Evolutionary conservation across 2,113 vertebrate genomes (phyloP).

Genomic region (Chionodraco myersi): DNA sequence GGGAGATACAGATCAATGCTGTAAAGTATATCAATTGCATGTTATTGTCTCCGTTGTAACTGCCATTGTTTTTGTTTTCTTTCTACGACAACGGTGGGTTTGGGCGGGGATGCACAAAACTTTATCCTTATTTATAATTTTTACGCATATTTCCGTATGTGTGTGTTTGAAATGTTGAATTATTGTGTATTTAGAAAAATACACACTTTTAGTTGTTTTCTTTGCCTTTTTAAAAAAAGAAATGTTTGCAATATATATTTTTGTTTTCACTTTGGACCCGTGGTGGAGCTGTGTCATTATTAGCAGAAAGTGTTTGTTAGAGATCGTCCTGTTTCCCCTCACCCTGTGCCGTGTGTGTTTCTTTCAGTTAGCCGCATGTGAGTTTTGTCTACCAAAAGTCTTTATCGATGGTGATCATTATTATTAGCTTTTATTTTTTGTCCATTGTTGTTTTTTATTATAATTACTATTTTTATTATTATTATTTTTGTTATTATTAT

Average conservation of each 20-base stretch:
- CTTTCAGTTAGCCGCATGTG: constrained; percentile 54
- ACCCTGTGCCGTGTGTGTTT: constrained; percentile 40
- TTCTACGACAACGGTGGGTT: constrained; percentile 48
- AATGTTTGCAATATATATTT: constrained; percentile 67
- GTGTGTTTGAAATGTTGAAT: constrained; percentile 59
- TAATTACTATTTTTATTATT: constrained; percentile 62
- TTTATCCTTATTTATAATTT: constrained; percentile 85
- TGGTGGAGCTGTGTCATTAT: constrained; percentile 55
- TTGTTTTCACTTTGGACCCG: constrained; percentile 61
- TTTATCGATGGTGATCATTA: constrained; percentile 63
- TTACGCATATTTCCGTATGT: constrained; percentile 74
- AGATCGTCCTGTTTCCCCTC: constrained; percentile 45
- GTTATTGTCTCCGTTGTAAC: constrained; percentile 83
- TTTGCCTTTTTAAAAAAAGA: background rate
- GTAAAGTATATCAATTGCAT: constrained; percentile 84
- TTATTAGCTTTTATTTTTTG: constrained; percentile 70
- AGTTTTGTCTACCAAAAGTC: constrained; percentile 78
- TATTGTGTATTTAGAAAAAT: constrained; percentile 74
- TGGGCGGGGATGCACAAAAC: constrained; percentile 73
- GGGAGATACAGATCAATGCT: constrained; percentile 79
- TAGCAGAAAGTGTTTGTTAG: constrained; percentile 58
- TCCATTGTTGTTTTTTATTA: constrained; percentile 54
- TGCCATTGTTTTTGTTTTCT: constrained; percentile 69
- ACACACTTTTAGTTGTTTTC: constrained; percentile 69
- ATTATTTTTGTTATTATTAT: constrained; percentile 67